Evolutionary conservation across 2,888 invertebrate genomes (phyloP), one percentile per base, ranked within the genome.

Genomic region (Trimorus sp.): DNA sequence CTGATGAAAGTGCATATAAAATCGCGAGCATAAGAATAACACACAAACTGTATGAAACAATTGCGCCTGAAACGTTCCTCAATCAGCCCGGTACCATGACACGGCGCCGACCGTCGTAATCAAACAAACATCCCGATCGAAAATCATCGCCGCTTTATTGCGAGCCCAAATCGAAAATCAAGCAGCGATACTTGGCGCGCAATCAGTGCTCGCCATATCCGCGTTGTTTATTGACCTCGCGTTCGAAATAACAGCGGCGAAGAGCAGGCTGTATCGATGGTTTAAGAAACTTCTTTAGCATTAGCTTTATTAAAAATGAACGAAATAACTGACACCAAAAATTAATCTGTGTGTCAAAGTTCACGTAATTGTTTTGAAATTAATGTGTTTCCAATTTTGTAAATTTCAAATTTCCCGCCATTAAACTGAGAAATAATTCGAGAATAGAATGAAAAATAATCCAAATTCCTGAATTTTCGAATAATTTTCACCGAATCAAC

Each of bases 211-310:
- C 26, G 49, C 38, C 14, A 59, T 59, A 69, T 70, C 42, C 7
- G 45, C 9, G 37, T 70, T 51, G 70, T 59, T 58, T 69, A 69
- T 69, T 48, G 58, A 69, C 38, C 48, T 58, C n/a, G 54, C 58
- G 58, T 60, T 49, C 12, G 42, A 62, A 62, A 62, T 71, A 71
- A 62, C 62, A 12, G 40, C 42, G 53, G 62, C 36, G 26, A 6
- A 12, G 68, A 68, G 60, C 53, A 75, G 68, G 45, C 54, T 38
- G 38, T 62, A 76, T 76, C 62, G 68, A 75, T 75, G 68, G 58
- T 77, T 69, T 26, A 26, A 26, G 26, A 4, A 26, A 26, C 26
- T 26, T 26, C n/a, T n/a, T n/a, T n/a, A n/a, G n/a, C n/a, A n/a
- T n/a, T n/a, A n/a, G n/a, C n/a, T n/a, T n/a, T n/a, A n/a, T n/a